Evolutionary conservation across 2,797 vertebrate species (phyloP), one percentile per base, ranked within the genome.

Genomic region (Cryptoprocta ferox): DNA sequence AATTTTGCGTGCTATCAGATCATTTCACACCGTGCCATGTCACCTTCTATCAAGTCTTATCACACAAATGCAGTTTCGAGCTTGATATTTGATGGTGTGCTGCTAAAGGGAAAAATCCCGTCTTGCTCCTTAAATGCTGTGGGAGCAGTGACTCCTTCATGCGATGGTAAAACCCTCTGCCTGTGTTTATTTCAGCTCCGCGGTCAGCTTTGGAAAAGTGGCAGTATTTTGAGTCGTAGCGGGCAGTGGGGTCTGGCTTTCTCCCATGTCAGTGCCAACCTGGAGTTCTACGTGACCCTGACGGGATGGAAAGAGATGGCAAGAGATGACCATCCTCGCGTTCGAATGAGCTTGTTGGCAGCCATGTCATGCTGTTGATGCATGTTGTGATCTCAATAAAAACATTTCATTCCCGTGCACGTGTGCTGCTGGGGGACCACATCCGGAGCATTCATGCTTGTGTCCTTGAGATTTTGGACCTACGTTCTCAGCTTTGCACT

Each of bases 1-100:
- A 91, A 90, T 97, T 96, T 97, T 71, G 90, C 95, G 9, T 96
- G 97, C 95, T 94, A 93, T 97, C 97, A 95, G 95, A 96, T 88
- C 96, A 92, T 96, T 98, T 98, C 97, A 92, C 97, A 96, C 98
- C 1, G 9, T 84, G 96, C 89, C 80, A 73, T 88, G 76, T 95
- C 63, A 92, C 86, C 87, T 93, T 79, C 59, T 73, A 53, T 82
- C 84, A 84, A 89, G 86, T 32, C 96, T 95, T 76, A 89, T 73
- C 89, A 39, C 89, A 48, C 91, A 92, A 9, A 83, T 12, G 35
- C 92, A 80, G 97, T 75, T 70, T 88, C 82, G 0, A 2, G 78
- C 85, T 53, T 0, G 1, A 30, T 86, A 84, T 56, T 76, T 93
- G 92, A 97, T 32, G 63, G 78, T 76, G 75, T 82, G 39, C 85